Percentiles rank a stretch among this genome's conserved stretches.
Conservation (phyloP, 2,888 invertebrate genomes). For the Lordiphosa fenestrarum region DNA sequence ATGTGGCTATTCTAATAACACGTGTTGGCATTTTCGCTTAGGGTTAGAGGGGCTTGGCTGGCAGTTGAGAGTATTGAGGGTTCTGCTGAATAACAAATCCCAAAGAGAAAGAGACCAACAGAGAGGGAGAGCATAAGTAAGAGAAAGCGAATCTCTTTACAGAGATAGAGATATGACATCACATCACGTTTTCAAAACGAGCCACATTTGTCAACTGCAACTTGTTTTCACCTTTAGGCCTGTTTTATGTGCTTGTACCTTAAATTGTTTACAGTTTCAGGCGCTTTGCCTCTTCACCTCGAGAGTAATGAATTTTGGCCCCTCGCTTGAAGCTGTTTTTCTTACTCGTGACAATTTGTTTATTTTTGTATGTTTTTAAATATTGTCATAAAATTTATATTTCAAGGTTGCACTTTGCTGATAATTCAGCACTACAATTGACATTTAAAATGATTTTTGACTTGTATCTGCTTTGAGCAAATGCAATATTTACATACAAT, state of each 20-base stretch:
- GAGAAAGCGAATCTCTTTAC: background rate
- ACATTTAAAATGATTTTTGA: constrained; percentile 29
- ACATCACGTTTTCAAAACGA: too few species aligned
- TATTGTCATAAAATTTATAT: constrained; percentile 39
- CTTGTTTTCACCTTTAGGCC: background rate
- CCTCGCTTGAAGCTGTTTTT: too few species aligned
- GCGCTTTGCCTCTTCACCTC: too few species aligned
- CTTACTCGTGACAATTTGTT: background rate
- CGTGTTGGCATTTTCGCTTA: too few species aligned
- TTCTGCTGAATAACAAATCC: constrained; percentile 1
- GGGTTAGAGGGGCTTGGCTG: too few species aligned
- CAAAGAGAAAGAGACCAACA: constrained; percentile 5
- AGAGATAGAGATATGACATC: constrained; percentile 5
- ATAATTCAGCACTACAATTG: background rate
- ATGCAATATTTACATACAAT: background rate
- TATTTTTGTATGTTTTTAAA: background rate
- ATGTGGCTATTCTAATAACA: too few species aligned
- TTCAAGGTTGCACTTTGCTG: constrained; percentile 25
- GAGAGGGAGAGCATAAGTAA: constrained; percentile 1
- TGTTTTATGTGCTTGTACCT: too few species aligned
- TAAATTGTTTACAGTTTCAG: too few species aligned
- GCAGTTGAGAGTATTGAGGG: background rate
- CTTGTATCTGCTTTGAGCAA: background rate
- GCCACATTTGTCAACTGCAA: background rate
- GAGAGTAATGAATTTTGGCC: too few species aligned